A percentile compares a stretch with the other conserved stretches of the same genome.
phyloP scores from a whole-genome alignment of 2,113 vertebrate genomes.

The Ptychochromis oligacanthus region DNA sequence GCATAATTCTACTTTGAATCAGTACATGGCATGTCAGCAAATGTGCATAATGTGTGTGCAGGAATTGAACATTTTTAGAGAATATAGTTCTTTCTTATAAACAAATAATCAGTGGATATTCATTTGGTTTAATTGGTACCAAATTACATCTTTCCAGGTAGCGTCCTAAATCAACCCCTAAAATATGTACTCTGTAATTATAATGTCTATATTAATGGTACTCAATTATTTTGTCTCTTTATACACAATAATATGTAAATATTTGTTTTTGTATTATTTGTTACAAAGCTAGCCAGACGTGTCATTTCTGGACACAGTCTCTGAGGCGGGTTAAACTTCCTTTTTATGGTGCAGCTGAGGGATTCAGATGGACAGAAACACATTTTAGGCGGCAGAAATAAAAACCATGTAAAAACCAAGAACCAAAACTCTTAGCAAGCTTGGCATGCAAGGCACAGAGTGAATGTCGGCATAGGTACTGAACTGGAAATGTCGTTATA shows the following conservation, averaged over 20 bases:
- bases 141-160: not conserved
- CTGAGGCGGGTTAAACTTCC: not conserved
- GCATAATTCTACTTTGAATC: not conserved
- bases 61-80: not conserved
- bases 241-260: constrained; percentile 6
- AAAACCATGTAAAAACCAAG: not conserved
- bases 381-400: not conserved
- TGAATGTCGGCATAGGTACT: constrained; percentile 2
- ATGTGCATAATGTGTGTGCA: not conserved
- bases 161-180: not conserved
- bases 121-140: not conserved
- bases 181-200: not conserved
- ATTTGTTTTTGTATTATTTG: not conserved
- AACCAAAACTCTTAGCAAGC: not conserved
- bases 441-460: not conserved
- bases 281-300: not conserved
- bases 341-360: not conserved
- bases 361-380: constrained; percentile 1
- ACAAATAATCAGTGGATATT: not conserved
- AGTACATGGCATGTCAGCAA: not conserved
- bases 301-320: not conserved
- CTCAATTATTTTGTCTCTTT: not conserved
- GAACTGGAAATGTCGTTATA: not conserved
- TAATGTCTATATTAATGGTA: not conserved
- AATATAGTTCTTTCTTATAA: not conserved